Base-by-base conservation (phyloP, 2,797 vertebrate species). In the Limnodromus scolopaceus region DNA sequence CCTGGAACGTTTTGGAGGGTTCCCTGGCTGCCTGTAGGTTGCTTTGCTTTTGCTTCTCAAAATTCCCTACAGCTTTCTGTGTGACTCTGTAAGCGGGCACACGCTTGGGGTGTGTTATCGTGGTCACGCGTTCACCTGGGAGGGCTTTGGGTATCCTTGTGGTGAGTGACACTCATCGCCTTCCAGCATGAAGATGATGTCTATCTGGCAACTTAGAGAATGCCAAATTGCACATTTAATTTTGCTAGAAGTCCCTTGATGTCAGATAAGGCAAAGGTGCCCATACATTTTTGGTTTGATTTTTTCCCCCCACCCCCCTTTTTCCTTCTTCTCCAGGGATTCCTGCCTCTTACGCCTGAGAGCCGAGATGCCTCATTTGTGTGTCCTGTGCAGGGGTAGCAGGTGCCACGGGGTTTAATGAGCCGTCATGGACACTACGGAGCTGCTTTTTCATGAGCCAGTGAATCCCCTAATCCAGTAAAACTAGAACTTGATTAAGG, bases 401-500 rank as follows among this genome's bases (percentile, higher is more conserved):
- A 96, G 84, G 61, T 96, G 92, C 55, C 72, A 49, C 55, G 19
- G 12, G 34, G 39, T 49, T 85, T 96, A 95, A 97, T 94, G 89
- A 92, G 69, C 82, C 94, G 82, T 92, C 87, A 61, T 27, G 60
- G 79, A 38, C 32, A 25, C 72, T 49, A 3, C 28, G 27, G 68
- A 68, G 68, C 51, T 92, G 45, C 22, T 96, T 91, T 94, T 89
- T 87, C 34, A 68, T 81, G 79, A 93, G 27, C 53, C 53, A 64
- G 18, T 89, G 87, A 91, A 41, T 94, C 61, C 70, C 41, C 64
- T 91, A 66, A 74, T 85, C 54, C 39, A 57, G 75, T 79, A 85
- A 95, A 87, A 95, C 64, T 41, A 91, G 68, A 48, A 76, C 78
- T 91, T 92, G 81, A 95, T 95, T 85, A 89, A 92, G 92, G 91